phyloP scores from a whole-genome alignment of 2,113 vertebrate species.

The Corydoras sp. region DNA sequence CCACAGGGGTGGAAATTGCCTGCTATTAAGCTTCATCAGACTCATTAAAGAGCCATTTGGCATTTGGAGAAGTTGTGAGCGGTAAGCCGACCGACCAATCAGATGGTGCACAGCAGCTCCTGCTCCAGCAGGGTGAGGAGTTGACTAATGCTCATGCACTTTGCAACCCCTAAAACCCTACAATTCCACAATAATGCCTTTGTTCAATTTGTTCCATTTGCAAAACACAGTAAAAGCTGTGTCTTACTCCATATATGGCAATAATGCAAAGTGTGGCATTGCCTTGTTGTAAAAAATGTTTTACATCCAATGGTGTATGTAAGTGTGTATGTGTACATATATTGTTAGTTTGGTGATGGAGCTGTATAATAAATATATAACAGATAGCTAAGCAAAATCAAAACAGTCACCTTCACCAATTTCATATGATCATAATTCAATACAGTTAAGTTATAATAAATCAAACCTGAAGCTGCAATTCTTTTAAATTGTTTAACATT shows the following conservation, averaged over 20 bases:
- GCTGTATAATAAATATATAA: no score
- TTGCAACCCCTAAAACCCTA: conserved; percentile 25
- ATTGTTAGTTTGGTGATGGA: no score
- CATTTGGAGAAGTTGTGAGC: conserved; percentile 33
- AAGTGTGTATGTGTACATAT: no score
- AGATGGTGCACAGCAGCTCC: conserved; percentile 30
- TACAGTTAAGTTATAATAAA: no score
- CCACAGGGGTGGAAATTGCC: conserved; percentile 41
- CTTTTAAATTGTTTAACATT: no score
- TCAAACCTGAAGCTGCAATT: no score
- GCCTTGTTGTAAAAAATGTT: not conserved
- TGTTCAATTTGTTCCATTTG: conserved; percentile 29
- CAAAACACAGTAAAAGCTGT: conserved; percentile 19
- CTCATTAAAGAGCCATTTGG: conserved; percentile 45
- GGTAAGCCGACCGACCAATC: conserved; percentile 28
- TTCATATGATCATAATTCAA: no score
- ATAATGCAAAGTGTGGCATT: not conserved
- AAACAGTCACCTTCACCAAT: no score
- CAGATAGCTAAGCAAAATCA: no score
- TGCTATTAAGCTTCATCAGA: conserved; percentile 43
- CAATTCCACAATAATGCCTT: conserved; percentile 23
- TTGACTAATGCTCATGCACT: conserved; percentile 22
- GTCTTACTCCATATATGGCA: not conserved
- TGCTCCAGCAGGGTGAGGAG: conserved; percentile 37
- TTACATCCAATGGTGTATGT: no score